Conservation (phyloP, 2,797 vertebrate genomes). For the Ataeniobius toweri region DNA sequence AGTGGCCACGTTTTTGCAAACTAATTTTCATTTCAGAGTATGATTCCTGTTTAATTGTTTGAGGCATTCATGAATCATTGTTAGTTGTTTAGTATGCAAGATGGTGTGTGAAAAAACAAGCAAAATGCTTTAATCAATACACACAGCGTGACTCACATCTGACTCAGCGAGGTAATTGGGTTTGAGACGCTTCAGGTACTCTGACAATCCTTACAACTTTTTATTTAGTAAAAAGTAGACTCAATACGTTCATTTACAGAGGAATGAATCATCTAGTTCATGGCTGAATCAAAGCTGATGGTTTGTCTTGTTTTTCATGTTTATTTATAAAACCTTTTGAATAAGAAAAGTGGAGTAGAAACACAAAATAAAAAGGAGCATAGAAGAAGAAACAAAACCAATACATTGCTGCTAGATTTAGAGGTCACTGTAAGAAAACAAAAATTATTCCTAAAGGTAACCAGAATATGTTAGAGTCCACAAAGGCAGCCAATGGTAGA, state of each 20-base stretch:
- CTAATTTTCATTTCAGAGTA: constrained; percentile 8
- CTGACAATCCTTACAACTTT: constrained; percentile 7
- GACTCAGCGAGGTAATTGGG: constrained; percentile 30
- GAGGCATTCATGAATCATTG: background rate
- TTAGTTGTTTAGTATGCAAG: constrained; percentile 23
- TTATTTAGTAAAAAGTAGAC: constrained; percentile 7
- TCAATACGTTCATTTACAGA: background rate
- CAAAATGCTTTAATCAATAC: constrained; percentile 27
- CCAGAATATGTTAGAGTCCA: too few relatives aligned
- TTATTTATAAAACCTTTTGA: background rate
- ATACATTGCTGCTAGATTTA: background rate
- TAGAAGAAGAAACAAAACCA: background rate
- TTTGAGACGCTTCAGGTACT: constrained; percentile 30
- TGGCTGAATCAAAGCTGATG: background rate
- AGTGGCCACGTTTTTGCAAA: background rate
- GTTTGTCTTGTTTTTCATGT: background rate
- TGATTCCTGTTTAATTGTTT: constrained; percentile 23
- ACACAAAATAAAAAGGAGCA: background rate
- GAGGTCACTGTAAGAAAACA: too few relatives aligned
- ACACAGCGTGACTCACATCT: constrained; percentile 32
- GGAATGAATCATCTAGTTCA: background rate
- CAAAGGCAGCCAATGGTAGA: too few relatives aligned
- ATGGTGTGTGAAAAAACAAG: constrained; percentile 16
- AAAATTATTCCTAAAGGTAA: too few relatives aligned
- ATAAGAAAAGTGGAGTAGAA: background rate